Evolutionary conservation across 2,888 invertebrate species (phyloP), one percentile per base, ranked within the genome.

Genomic region (Oeneis ivallda): DNA sequence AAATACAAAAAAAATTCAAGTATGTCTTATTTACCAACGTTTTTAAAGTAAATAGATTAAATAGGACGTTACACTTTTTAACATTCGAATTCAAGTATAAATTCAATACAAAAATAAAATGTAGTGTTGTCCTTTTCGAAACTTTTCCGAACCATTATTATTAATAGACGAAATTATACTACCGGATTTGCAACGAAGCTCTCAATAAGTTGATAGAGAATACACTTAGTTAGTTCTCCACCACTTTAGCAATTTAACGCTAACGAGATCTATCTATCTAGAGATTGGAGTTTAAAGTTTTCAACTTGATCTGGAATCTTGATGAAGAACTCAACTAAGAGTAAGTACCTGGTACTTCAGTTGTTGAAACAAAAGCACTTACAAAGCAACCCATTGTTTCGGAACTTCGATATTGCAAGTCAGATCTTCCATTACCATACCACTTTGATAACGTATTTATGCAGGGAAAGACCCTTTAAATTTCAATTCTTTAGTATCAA

Each of bases 351-450:
- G 53, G 62, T 43, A 41, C 17, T 39, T 39, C 45, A 56, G 32
- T 61, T 60, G 49, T 39, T 17, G 59, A 62, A 68, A 68, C 66
- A 61, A 63, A 68, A 61, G 64, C 52, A 49, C 52, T 64, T 64
- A 49, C 57, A 61, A 66, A 61, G 61, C 39, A 39, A 49, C 54
- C 49, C 45, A 67, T 65, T 62, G 65, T 67, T 62, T 49, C 58
- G 67, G 57, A 52, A 64, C 64, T 64, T 54, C 58, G 65, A 52
- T 61, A 64, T 54, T 67, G 62, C 65, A 59, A 59, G 54, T 32
- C 41, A 64, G 64, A 67, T 64, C 49, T 52, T 63, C 58, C 37
- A 60, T 54, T 60, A 67, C 60, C 52, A 50, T 26, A 26, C 49
- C 32, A 58, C 34, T 53, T 59, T 62, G 53, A 43, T 62, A 41